These are phyloP conservation scores for Benthosema pterotum DNA, from an alignment of 2,797 vertebrate genomes.

Conservation along the genomic window DNA sequence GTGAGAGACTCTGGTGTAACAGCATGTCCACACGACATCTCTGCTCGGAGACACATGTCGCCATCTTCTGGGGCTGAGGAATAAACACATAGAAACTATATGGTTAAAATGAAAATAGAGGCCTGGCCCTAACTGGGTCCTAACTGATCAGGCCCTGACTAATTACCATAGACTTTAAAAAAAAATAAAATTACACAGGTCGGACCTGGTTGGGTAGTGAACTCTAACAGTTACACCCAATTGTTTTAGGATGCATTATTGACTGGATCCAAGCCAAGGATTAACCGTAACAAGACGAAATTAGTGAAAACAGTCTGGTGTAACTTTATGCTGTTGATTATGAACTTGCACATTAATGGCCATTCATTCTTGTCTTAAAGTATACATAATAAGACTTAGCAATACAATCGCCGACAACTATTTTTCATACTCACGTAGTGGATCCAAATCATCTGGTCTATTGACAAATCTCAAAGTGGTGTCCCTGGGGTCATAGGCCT, in stretches of 20 bases:
- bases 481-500: constrained; percentile 63
- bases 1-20: constrained; percentile 77
- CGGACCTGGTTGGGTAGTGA: too few relatives aligned
- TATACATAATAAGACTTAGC: not conserved
- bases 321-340: too few relatives aligned
- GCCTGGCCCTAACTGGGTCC: too few relatives aligned
- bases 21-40: constrained; percentile 78
- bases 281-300: not conserved
- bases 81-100: not conserved
- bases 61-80: constrained; percentile 67
- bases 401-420: not conserved
- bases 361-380: too few relatives aligned
- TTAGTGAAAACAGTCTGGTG: not conserved
- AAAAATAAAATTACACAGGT: too few relatives aligned
- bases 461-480: constrained; percentile 72
- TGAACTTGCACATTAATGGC: too few relatives aligned
- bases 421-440: constrained; percentile 44
- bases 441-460: constrained; percentile 70
- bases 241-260: too few relatives aligned
- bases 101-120: not conserved
- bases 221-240: too few relatives aligned
- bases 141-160: too few relatives aligned
- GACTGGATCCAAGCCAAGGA: too few relatives aligned
- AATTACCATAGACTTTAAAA: too few relatives aligned
- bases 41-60: constrained; percentile 51